Evolutionary conservation across 1,140 invertebrate genomes (phyloP).

Genomic region (Magallana ariakensis): DNA sequence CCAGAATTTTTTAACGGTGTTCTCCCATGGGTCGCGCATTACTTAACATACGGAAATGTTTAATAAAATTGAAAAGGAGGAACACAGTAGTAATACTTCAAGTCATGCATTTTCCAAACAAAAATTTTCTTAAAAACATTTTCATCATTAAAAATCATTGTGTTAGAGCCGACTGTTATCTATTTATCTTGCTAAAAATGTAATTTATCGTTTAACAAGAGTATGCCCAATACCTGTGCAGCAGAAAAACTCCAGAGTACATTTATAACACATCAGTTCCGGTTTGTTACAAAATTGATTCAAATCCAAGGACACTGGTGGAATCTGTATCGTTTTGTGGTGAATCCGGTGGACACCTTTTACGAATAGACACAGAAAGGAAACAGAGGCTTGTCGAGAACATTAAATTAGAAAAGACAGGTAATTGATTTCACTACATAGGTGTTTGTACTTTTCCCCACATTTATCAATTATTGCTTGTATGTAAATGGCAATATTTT

Average conservation of each 20-base stretch:
- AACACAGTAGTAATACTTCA: too few relatives aligned
- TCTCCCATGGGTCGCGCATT: too few relatives aligned
- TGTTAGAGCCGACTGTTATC: not conserved
- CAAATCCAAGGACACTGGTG: not conserved
- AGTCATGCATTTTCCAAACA: too few relatives aligned
- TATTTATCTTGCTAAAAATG: too few relatives aligned
- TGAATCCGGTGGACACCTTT: not conserved
- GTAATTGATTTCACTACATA: not conserved
- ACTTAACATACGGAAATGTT: too few relatives aligned
- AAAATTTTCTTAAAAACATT: too few relatives aligned
- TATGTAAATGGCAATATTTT: not conserved
- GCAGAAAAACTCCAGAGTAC: not conserved
- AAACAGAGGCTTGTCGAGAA: constrained; percentile 1
- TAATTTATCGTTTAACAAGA: not conserved
- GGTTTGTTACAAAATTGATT: not conserved
- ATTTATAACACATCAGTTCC: not conserved
- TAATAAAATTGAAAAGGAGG: too few relatives aligned
- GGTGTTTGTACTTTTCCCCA: not conserved
- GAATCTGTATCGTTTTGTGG: not conserved
- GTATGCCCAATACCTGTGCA: not conserved
- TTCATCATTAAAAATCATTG: not conserved
- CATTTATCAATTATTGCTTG: not conserved
- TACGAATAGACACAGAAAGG: constrained; percentile 8
- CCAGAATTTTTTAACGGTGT: too few relatives aligned
- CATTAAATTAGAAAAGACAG: not conserved